phyloP scores from a whole-genome alignment of 2,888 invertebrate genomes.

The Bhutanitis thaidina region DNA sequence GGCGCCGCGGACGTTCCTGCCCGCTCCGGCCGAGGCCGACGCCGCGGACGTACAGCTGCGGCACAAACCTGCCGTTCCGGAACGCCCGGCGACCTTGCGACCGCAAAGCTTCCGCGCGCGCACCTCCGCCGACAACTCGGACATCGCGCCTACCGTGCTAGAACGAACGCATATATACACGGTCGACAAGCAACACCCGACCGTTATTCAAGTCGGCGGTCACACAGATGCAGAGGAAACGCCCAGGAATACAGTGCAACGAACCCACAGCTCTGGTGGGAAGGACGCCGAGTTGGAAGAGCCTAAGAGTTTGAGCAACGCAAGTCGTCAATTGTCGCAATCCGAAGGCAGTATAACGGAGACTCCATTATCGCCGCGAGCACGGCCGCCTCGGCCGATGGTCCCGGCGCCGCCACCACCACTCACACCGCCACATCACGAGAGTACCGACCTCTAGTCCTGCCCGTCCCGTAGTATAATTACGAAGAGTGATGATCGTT shows the following conservation, averaged over 20 bases:
- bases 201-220: constrained; percentile 79
- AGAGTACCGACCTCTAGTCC: constrained; percentile 56
- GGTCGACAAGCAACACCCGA: constrained; percentile 87
- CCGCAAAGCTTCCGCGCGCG: constrained; percentile 77
- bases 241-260: constrained; percentile 58
- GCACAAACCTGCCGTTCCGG: constrained; percentile 89
- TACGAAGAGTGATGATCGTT: background rate
- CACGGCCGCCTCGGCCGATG: constrained; percentile 50
- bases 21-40: constrained; percentile 38
- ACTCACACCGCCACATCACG: constrained; percentile 39
- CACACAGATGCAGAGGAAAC: constrained; percentile 39
- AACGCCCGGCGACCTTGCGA: constrained; percentile 85
- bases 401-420: constrained; percentile 60
- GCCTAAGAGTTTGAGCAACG: constrained; percentile 51
- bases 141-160: constrained; percentile 66
- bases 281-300: constrained; percentile 66
- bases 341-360: constrained; percentile 82
- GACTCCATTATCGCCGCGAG: constrained; percentile 55
- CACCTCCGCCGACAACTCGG: constrained; percentile 40
- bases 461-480: constrained; percentile 21
- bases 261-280: constrained; percentile 69
- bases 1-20: constrained; percentile 64
- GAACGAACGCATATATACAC: constrained; percentile 86
- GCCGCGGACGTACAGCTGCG: constrained; percentile 75
- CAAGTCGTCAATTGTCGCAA: constrained; percentile 73